Evolutionary conservation across 37 sponge, comb jelly and placozoan genomes (phyloP).

Genomic region (Tethya wilhelma): DNA sequence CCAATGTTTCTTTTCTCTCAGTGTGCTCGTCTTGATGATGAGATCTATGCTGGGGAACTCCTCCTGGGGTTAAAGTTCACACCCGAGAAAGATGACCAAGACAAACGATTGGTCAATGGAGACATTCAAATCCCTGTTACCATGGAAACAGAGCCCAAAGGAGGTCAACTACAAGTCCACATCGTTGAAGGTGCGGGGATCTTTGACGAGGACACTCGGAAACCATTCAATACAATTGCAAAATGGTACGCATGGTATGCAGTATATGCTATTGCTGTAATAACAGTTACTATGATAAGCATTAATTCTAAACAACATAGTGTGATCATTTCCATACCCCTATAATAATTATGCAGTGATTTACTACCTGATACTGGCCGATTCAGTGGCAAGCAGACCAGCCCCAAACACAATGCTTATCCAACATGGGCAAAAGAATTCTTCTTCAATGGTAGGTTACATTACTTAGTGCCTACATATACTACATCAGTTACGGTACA

Average conservation of each 20-base stretch:
- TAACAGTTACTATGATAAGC: not conserved
- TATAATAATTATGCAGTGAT: constrained; percentile 12
- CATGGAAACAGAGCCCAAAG: not conserved
- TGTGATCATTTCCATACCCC: not conserved
- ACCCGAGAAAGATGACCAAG: not conserved
- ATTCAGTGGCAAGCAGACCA: constrained; percentile 32
- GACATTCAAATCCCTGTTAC: not conserved
- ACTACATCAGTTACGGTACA: too few species aligned
- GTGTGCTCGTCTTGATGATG: constrained; percentile 43
- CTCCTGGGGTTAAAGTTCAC: constrained; percentile 65
- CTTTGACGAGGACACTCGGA: constrained; percentile 36
- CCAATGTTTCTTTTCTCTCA: not conserved
- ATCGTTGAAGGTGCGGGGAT: constrained; percentile 71
- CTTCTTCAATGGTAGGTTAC: constrained; percentile 23
- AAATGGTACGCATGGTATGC: constrained; percentile 52
- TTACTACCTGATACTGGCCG: constrained; percentile 36
- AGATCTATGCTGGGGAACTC: constrained; percentile 52
- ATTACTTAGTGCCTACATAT: too few species aligned
- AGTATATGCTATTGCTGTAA: not conserved
- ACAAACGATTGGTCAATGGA: not conserved
- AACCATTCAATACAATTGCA: constrained; percentile 58
- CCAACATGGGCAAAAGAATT: constrained; percentile 66
- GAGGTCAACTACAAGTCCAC: constrained; percentile 64
- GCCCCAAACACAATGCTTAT: constrained; percentile 53
- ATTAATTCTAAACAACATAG: not conserved